Evolutionary conservation across 2,113 vertebrate species (phyloP), one percentile per base, ranked within the genome.

Genomic region (Pleuronectes platessa): DNA sequence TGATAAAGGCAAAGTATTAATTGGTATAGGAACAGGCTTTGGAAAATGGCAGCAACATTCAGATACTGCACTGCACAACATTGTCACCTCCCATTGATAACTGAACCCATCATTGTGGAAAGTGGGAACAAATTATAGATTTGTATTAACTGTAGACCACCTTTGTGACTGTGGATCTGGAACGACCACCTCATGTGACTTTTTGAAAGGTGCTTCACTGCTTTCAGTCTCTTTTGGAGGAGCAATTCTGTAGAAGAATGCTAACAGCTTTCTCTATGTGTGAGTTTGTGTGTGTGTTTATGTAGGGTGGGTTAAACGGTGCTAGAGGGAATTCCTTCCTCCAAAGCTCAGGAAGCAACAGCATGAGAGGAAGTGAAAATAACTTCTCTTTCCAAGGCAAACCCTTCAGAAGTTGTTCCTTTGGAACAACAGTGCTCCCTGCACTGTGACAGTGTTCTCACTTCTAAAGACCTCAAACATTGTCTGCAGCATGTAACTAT

Each of bases 261-360:
- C 5, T 18, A 35, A 17, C 15, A 61, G 59, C 40, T 13, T 31
- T 42, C 40, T 42, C 40, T 42, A 12, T 42, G 40, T 42, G 40
- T 13, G 40, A 42, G 40, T 26, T 12, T 17, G 21, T 27, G 14
- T 56, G 56, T 59, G 24, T 31, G 24, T 31, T 26, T 59, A 84
- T 84, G 84, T 79, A 27, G 82, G 84, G 78, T 77, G 82, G 82
- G 76, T 77, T 79, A 76, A 79, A 70, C 86, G 40, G 40, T 12
- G 40, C 82, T 71, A 81, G 83, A 89, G 84, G 87, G 88, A 93
- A 92, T 88, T 92, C 84, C 83, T 91, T 86, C 86, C 87, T 86
- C 71, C 73, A 76, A 78, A 88, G 61, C 60, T 85, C 81, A 91
- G 88, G 88, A 91, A 90, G 88, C 84, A 90, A 86, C 82, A 78